These are phyloP conservation scores for Drosophila prolongata DNA, from an alignment of 2,888 invertebrate species.

Conservation along the genomic window DNA sequence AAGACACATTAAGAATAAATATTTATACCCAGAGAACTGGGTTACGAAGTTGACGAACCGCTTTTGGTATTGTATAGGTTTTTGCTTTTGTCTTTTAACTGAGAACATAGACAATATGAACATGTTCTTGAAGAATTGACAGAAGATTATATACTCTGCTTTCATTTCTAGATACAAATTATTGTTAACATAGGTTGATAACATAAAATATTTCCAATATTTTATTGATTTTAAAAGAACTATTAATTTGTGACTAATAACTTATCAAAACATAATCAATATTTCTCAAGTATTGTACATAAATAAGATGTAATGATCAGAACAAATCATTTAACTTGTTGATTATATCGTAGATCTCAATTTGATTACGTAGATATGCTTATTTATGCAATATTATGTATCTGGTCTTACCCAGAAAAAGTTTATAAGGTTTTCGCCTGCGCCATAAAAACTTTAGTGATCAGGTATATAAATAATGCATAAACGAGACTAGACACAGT, in stretches of 20 bases:
- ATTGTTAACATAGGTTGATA: too few species aligned
- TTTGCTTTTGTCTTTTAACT: background rate
- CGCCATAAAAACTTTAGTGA: slow-evolving; percentile 40
- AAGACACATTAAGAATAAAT: slow-evolving; percentile 53
- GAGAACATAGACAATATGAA: background rate
- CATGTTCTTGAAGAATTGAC: background rate
- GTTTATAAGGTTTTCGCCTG: slow-evolving; percentile 41
- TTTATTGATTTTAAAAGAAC: too few species aligned
- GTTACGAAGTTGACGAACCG: slow-evolving; percentile 46
- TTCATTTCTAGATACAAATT: background rate
- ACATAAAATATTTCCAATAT: too few species aligned
- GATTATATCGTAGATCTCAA: slow-evolving; percentile 7
- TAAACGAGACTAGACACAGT: slow-evolving; percentile 49
- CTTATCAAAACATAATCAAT: too few species aligned
- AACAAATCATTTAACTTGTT: background rate
- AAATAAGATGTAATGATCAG: background rate
- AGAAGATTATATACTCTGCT: background rate
- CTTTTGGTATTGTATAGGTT: slow-evolving; percentile 15
- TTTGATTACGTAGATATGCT: slow-evolving; percentile 26
- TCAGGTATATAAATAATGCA: slow-evolving; percentile 49
- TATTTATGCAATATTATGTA: slow-evolving; percentile 34
- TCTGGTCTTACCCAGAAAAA: slow-evolving; percentile 37
- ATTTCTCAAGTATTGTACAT: background rate
- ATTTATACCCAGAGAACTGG: slow-evolving; percentile 44
- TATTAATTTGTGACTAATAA: too few species aligned